Evolutionary conservation across 2,797 vertebrate genomes (phyloP), one percentile per base, ranked within the genome.

Genomic region (Poecilia wingei): DNA sequence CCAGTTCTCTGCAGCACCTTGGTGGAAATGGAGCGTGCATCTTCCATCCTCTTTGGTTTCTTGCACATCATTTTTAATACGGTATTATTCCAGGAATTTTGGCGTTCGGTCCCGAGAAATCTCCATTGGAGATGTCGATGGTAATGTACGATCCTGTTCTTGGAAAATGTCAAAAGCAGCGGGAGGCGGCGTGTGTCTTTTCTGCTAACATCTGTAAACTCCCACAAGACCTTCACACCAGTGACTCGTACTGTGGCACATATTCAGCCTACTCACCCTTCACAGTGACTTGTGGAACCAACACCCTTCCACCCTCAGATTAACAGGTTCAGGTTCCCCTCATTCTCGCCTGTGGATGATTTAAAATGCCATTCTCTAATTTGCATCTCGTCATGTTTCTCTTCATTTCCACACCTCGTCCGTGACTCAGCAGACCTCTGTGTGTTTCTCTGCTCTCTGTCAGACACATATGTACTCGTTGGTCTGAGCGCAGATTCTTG

Each of bases 191-290:
- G 74, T 0, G 0, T 36, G 59, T 81, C 72, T 91, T 45, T 85
- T 79, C 82, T 78, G 43, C 80, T 82, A 89, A 94, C 93, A 93
- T 93, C 90, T 89, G 88, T 85, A 88, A 84, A 86, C 91, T 90
- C 93, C 92, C 86, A 93, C 91, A 78, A 79, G 87, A 86, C 84
- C 84, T 88, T 93, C 84, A 89, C 92, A 90, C 88, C 80, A 85
- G 72, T 90, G 87, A 91, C 78, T 83, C 6, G 61, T 82, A 64
- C 73, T 39, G 78, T 1, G 22, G 64, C 20, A 46, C 77, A 72
- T 79, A 72, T 70, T 82, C 74, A 78, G 78, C 49, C 33, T 53
- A 86, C 68, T 89, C 92, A 90, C 46, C 74, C 83, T 84, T 90
- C 85, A 87, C 88, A 91, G 79, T 76, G 79, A 81, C 83, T 81